Evolutionary conservation across 2,888 invertebrate genomes (phyloP).

Genomic region (Eupithecia insigniata): DNA sequence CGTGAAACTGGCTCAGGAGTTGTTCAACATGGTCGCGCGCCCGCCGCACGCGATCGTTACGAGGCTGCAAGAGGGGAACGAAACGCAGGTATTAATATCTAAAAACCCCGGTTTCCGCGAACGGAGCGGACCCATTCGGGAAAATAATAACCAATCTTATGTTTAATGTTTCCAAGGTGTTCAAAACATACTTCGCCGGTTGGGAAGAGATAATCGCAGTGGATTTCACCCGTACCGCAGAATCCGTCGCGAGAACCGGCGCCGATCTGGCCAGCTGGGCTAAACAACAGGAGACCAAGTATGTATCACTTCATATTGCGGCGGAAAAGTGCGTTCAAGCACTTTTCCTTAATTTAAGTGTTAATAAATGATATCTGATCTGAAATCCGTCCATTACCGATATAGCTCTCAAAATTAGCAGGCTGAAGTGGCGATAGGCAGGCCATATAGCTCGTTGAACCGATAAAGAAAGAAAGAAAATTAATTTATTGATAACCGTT

Average conservation of each 20-base stretch:
- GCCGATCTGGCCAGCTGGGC: slow-evolving; percentile 98
- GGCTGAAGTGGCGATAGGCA: too few species aligned
- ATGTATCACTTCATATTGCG: background rate
- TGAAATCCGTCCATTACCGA: too few species aligned
- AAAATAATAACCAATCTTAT: background rate
- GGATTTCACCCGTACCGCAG: slow-evolving; percentile 99
- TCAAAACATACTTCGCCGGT: slow-evolving; percentile 97
- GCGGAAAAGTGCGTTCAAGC: too few species aligned
- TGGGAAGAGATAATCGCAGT: slow-evolving; percentile 99
- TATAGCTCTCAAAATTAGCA: too few species aligned
- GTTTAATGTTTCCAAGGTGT: slow-evolving; percentile 84
- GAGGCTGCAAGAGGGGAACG: slow-evolving; percentile 95
- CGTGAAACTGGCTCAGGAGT: slow-evolving; percentile 97
- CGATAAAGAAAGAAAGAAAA: too few species aligned
- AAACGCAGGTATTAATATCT: slow-evolving; percentile 85
- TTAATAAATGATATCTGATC: too few species aligned
- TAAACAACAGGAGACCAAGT: slow-evolving; percentile 93
- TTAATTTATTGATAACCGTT: too few species aligned
- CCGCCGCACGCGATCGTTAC: slow-evolving; percentile 95
- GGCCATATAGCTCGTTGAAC: too few species aligned
- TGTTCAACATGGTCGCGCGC: slow-evolving; percentile 96
- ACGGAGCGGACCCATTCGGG: too few species aligned
- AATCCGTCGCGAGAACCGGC: slow-evolving; percentile 97
- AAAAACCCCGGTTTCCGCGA: background rate
- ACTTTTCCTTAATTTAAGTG: too few species aligned